Percentiles rank a stretch among this genome's conserved stretches.
phyloP scores from a whole-genome alignment of 1,140 invertebrate genomes.

The Parasteatoda tepidariorum region DNA sequence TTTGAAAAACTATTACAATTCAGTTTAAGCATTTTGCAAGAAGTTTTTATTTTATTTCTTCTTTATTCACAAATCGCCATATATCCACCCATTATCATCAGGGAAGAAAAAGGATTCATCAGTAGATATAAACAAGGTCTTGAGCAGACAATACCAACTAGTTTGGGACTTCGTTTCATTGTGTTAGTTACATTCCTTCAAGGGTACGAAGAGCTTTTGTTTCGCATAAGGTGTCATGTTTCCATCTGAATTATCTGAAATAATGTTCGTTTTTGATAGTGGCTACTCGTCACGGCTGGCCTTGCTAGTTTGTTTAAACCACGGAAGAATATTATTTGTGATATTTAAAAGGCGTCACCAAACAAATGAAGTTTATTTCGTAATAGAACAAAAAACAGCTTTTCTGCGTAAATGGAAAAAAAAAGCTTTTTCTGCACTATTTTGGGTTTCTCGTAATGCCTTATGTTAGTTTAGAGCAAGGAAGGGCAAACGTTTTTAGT shows the following conservation, averaged over 20 bases:
- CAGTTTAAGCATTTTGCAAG: not conserved
- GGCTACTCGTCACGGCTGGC: slow-evolving; percentile 11
- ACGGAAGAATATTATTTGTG: too few species aligned
- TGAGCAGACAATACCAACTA: not conserved
- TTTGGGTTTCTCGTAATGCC: too few species aligned
- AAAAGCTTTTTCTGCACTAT: too few species aligned
- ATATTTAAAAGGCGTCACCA: too few species aligned
- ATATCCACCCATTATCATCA: slow-evolving; percentile 30
- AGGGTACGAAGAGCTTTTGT: slow-evolving; percentile 49
- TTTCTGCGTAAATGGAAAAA: too few species aligned
- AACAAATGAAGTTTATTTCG: too few species aligned
- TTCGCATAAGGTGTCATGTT: slow-evolving; percentile 53
- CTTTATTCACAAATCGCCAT: slow-evolving; percentile 11
- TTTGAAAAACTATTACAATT: slow-evolving; percentile 25
- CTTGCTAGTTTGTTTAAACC: slow-evolving; percentile 29
- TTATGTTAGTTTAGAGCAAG: too few species aligned
- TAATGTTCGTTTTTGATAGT: slow-evolving; percentile 9
- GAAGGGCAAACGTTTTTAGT: too few species aligned
- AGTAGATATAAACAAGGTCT: slow-evolving; percentile 34
- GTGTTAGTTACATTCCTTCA: slow-evolving; percentile 53
- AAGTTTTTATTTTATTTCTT: slow-evolving; percentile 32
- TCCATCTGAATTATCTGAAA: slow-evolving; percentile 30
- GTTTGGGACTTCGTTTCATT: slow-evolving; percentile 38
- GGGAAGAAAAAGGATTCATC: slow-evolving; percentile 48
- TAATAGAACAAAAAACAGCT: too few species aligned